phyloP scores from a whole-genome alignment of 1,140 invertebrate genomes.

The Heliconius hewitsoni region DNA sequence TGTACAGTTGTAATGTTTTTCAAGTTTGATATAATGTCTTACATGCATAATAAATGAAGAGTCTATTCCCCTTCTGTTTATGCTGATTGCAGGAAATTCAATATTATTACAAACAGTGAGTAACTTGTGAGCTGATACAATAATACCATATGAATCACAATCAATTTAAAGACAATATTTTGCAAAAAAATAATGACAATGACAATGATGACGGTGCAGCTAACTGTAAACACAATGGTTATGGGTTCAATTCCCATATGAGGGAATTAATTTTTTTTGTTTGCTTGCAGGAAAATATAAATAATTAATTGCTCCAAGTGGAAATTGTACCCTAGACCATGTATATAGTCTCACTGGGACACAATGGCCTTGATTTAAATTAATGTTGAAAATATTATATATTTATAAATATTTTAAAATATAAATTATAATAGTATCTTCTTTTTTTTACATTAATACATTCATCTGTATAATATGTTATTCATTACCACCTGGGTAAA shows the following conservation, averaged over 20 bases:
- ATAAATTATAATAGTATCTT: not conserved
- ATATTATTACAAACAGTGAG: slow-evolving; percentile 25
- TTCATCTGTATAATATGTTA: not conserved
- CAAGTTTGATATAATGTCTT: not conserved
- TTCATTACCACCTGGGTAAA: too few relatives aligned
- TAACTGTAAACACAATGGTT: too few relatives aligned
- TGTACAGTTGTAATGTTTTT: not conserved
- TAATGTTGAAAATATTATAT: too few relatives aligned
- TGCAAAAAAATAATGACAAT: too few relatives aligned
- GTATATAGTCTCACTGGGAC: too few relatives aligned
- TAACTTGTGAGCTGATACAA: slow-evolving; percentile 2
- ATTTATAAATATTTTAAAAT: not conserved
- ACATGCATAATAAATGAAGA: not conserved
- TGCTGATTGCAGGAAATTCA: slow-evolving; percentile 31
- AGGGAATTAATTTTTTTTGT: too few relatives aligned
- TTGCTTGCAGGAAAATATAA: too few relatives aligned
- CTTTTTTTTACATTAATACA: not conserved
- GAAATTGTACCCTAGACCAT: too few relatives aligned
- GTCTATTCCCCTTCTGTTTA: slow-evolving; percentile 28
- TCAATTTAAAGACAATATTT: not conserved
- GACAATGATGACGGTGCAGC: too few relatives aligned
- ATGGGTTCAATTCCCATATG: too few relatives aligned
- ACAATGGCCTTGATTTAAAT: too few relatives aligned
- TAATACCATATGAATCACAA: not conserved
- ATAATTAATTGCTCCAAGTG: too few relatives aligned